These are phyloP conservation scores for Momotus momota DNA, from an alignment of 2,797 vertebrate species.

Conservation along the genomic window DNA sequence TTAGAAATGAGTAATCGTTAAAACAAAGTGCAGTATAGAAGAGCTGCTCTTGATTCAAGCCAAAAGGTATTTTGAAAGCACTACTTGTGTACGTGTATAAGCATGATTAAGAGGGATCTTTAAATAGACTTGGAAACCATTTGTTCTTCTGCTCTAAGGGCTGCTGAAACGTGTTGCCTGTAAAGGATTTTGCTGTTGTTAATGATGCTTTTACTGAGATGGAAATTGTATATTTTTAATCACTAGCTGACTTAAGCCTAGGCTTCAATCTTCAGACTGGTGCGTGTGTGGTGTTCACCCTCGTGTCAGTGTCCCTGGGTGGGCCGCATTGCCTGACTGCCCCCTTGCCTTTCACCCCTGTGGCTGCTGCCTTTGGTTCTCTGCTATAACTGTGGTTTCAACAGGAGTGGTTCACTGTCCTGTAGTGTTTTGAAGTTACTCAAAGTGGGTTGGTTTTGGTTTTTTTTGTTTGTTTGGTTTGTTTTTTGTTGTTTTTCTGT, in stretches of 20 bases:
- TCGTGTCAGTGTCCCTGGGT: rapidly evolving
- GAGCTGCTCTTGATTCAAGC: not conserved
- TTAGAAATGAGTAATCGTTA: constrained; percentile 19
- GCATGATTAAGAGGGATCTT: not conserved
- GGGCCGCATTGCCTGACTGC: not conserved
- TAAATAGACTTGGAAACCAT: not conserved
- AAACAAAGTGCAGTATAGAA: not conserved
- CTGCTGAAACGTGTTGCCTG: not conserved
- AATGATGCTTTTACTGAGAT: not conserved
- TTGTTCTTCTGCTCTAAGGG: not conserved
- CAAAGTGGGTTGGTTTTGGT: not conserved
- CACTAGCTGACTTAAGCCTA: not conserved
- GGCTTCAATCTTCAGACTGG: not conserved
- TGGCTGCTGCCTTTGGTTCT: not conserved
- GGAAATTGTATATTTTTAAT: not conserved
- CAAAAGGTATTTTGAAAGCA: not conserved
- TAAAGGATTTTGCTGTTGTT: not conserved
- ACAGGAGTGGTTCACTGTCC: not conserved
- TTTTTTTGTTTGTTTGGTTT: not conserved
- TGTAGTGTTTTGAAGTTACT: not conserved
- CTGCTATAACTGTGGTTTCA: not conserved
- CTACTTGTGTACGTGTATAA: not conserved
- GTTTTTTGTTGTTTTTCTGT: not conserved
- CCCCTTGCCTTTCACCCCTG: too few relatives aligned
- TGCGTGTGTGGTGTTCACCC: rapidly evolving